Evolutionary conservation across 1,140 invertebrate species (phyloP).

Genomic region (Zaprionus ornatus): DNA sequence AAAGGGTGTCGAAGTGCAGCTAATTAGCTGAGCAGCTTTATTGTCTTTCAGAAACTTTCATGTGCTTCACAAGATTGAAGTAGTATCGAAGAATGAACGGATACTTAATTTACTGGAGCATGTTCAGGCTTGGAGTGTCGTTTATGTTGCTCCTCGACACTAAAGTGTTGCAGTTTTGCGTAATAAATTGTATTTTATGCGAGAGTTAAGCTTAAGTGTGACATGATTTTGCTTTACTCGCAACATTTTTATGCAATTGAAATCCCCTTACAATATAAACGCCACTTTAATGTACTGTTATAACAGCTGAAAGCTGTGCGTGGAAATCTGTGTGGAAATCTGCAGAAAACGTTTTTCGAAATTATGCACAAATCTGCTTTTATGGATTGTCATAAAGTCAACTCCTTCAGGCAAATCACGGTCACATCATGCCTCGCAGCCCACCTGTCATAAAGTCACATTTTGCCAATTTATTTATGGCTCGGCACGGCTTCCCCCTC

Average conservation of each 20-base stretch:
- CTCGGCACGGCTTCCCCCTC: too few species aligned
- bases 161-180: slow-evolving; percentile 12
- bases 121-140: not conserved
- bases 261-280: slow-evolving; percentile 4
- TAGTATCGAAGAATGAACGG: not conserved
- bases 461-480: slow-evolving; percentile 63
- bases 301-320: slow-evolving; percentile 40
- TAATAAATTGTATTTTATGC: slow-evolving; percentile 16
- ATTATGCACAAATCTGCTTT: slow-evolving; percentile 71
- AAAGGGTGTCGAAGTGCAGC: slow-evolving; percentile 2
- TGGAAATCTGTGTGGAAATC: slow-evolving; percentile 11
- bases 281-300: slow-evolving; percentile 53
- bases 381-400: slow-evolving; percentile 36
- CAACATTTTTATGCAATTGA: slow-evolving; percentile 13
- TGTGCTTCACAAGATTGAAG: not conserved
- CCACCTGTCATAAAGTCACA: slow-evolving; percentile 54
- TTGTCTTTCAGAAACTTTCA: not conserved
- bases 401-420: slow-evolving; percentile 26
- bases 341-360: slow-evolving; percentile 37
- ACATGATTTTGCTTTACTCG: slow-evolving; percentile 12
- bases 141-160: not conserved
- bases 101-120: not conserved
- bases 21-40: slow-evolving; percentile 23
- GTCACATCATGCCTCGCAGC: slow-evolving; percentile 14
- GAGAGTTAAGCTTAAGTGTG: slow-evolving; percentile 24